A percentile compares a stretch with the other conserved stretches of the same genome.
These are phyloP conservation scores for Aphis gossypii DNA, from an alignment of 1,140 invertebrate genomes.

Conservation along the genomic window DNA sequence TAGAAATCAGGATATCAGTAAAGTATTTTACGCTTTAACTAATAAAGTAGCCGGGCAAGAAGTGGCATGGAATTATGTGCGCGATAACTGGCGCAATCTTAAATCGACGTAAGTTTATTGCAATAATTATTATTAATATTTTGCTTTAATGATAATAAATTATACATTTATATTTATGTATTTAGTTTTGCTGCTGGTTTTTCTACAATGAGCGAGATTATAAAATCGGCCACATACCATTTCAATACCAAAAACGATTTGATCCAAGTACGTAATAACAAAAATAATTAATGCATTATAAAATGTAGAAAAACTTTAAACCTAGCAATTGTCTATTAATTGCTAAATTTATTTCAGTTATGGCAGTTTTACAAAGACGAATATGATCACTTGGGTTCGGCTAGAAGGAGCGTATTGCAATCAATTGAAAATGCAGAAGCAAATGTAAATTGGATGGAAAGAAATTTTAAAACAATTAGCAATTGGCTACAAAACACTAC, in stretches of 20 bases:
- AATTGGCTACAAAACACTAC: constrained; percentile 71
- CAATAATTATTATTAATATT: background rate
- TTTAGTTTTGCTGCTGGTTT: constrained; percentile 34
- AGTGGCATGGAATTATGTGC: constrained; percentile 77
- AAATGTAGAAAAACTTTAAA: background rate
- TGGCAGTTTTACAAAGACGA: constrained; percentile 71
- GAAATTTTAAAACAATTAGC: constrained; percentile 75
- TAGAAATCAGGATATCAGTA: constrained; percentile 78
- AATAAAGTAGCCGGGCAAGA: constrained; percentile 76
- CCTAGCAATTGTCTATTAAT: background rate
- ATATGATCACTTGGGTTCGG: constrained; percentile 70
- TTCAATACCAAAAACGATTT: constrained; percentile 55
- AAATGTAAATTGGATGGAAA: constrained; percentile 82
- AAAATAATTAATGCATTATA: background rate
- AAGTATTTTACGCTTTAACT: constrained; percentile 77
- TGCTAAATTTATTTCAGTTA: constrained; percentile 65
- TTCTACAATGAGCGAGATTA: constrained; percentile 47
- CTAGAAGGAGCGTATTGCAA: constrained; percentile 75
- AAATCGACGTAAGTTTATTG: background rate
- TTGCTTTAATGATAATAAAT: background rate
- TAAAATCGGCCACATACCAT: constrained; percentile 43
- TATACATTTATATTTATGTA: background rate
- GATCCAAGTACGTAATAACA: constrained; percentile 15
- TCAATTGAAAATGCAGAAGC: constrained; percentile 78
- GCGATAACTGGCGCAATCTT: constrained; percentile 72